These are phyloP conservation scores for Grantiella picta DNA, from an alignment of 2,113 vertebrate species.

Conservation along the genomic window DNA sequence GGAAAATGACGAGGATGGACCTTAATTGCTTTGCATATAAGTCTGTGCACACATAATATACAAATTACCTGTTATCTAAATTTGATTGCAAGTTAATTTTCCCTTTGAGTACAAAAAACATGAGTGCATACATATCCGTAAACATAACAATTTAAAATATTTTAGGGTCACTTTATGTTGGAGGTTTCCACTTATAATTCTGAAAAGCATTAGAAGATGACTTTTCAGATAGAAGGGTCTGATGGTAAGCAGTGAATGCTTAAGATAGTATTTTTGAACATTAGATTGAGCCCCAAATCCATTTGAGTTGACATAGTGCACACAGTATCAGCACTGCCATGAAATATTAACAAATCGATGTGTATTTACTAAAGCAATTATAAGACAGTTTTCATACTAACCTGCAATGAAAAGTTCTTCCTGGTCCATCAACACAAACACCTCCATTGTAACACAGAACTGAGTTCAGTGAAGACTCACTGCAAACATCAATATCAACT, in stretches of 20 bases:
- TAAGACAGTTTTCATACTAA: constrained; percentile 18
- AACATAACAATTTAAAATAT: neutral
- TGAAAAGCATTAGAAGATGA: neutral
- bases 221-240: neutral
- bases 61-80: neutral
- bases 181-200: neutral
- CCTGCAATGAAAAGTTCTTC: constrained; percentile 58
- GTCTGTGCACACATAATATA: neutral
- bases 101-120: neutral
- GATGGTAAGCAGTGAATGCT: neutral
- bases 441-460: constrained; percentile 36
- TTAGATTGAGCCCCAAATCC: neutral
- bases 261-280: neutral
- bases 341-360: neutral
- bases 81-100: neutral
- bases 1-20: neutral
- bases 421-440: constrained; percentile 34
- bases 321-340: neutral
- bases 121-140: neutral
- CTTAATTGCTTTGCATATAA: neutral
- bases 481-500: constrained; percentile 60
- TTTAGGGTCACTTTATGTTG: neutral
- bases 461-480: neutral
- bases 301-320: neutral
- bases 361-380: neutral